Evolutionary conservation across 2,888 invertebrate genomes (phyloP).

Genomic region (Auanema freiburgensis): DNA sequence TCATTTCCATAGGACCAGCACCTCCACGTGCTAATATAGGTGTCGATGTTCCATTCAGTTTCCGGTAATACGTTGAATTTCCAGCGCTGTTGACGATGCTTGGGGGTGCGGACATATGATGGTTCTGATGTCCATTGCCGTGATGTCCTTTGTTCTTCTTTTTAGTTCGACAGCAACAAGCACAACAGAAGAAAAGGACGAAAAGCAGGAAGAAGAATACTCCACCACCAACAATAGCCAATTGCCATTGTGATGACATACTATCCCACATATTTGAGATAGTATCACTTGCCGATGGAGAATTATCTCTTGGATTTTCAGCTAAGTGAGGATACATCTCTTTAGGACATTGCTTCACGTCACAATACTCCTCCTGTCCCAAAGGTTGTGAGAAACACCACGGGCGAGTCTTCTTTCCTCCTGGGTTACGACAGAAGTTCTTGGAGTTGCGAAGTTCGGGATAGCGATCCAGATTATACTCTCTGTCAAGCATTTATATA

Average conservation of each 20-base stretch:
- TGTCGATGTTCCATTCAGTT: conserved; percentile 75
- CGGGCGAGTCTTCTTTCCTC: conserved; percentile 67
- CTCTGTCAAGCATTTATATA: conserved; percentile 20
- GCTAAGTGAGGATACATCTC: conserved; percentile 41
- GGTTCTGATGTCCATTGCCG: conserved; percentile 7
- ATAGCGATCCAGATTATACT: conserved; percentile 73
- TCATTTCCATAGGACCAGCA: conserved; percentile 58
- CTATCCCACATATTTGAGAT: conserved; percentile 49
- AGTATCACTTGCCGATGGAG: conserved; percentile 22
- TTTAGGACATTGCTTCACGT: conserved; percentile 69
- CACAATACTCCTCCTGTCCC: conserved; percentile 79
- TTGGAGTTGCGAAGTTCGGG: conserved; percentile 82
- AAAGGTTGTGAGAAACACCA: conserved; percentile 44
- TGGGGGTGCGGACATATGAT: conserved; percentile 29
- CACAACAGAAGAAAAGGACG: conserved; percentile 54
- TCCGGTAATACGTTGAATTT: conserved; percentile 71
- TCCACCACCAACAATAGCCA: conserved; percentile 49
- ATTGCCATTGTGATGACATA: conserved; percentile 49
- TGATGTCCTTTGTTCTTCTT: conserved; percentile 26
- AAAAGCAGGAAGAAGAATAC: conserved; percentile 51
- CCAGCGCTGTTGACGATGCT: conserved; percentile 37
- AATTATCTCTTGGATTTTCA: conserved; percentile 11
- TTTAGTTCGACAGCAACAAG: conserved; percentile 56
- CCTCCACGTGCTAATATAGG: conserved; percentile 57
- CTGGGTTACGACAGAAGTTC: conserved; percentile 81